A percentile compares a stretch with the other conserved stretches of the same genome.
These are phyloP conservation scores for Augiades crinisus DNA, from an alignment of 2,888 invertebrate species.

Conservation along the genomic window DNA sequence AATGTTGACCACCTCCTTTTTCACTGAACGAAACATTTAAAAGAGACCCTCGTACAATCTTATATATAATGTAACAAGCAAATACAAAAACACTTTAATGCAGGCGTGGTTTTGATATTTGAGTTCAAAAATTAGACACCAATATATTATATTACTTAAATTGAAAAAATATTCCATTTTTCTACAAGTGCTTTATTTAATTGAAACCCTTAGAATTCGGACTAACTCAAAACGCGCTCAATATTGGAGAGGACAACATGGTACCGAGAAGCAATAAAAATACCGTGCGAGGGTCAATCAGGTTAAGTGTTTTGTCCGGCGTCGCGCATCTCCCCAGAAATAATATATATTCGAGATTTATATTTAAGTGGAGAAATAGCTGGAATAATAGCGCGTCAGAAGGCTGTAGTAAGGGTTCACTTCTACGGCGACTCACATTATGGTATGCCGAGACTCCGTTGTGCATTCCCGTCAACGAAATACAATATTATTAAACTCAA, in stretches of 20 bases:
- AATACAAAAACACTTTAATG: no score
- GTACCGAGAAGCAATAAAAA: constrained; percentile 62
- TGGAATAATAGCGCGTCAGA: constrained; percentile 47
- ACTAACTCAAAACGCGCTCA: constrained; percentile 19
- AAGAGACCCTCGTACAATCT: no score
- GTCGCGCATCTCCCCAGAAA: constrained; percentile 48
- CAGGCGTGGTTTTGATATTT: no score
- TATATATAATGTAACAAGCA: no score
- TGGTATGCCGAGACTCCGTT: constrained; percentile 25
- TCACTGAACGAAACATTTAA: no score
- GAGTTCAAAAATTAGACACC: no score
- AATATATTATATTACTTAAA: no score
- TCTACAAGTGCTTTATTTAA: no score
- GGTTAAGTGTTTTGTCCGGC: constrained; percentile 66
- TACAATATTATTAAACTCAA: constrained; percentile 27
- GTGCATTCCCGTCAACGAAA: constrained; percentile 29
- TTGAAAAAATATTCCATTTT: no score
- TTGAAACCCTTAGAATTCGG: constrained; percentile 15
- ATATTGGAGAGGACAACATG: constrained; percentile 34
- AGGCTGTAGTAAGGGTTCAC: constrained; percentile 33
- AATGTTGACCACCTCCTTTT: no score
- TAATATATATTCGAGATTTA: constrained; percentile 63
- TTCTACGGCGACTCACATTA: constrained; percentile 31
- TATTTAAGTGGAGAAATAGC: constrained; percentile 57
- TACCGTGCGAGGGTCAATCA: constrained; percentile 68